A percentile compares a stretch with the other conserved stretches of the same genome.
Conservation (phyloP, 2,113 vertebrate genomes). For the Campylorhamphus procurvoides region DNA sequence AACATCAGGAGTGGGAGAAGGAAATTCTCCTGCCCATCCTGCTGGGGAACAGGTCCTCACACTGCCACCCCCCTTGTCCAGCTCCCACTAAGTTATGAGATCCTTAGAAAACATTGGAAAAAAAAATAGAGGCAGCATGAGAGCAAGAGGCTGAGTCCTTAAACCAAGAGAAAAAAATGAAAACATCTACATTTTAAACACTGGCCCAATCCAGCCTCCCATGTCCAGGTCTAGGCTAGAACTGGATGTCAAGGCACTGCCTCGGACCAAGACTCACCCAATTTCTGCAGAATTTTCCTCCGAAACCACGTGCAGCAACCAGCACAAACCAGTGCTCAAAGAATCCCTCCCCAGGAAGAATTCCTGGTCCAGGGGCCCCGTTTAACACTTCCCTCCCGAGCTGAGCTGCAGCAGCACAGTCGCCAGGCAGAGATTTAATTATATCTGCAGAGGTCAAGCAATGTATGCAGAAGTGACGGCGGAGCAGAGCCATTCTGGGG, state of each 20-base stretch:
- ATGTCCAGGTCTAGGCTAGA: not conserved
- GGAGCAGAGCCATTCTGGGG: not conserved
- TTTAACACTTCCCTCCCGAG: not conserved
- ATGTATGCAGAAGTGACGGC: not conserved
- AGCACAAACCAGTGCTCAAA: not conserved
- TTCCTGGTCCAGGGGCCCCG: not conserved
- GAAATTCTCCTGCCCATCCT: rapidly evolving
- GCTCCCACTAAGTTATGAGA: not conserved
- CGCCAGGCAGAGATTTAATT: slow-evolving; percentile 34
- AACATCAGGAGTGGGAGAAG: not conserved
- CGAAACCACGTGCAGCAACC: not conserved
- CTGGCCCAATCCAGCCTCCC: not conserved
- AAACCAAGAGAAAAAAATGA: not conserved
- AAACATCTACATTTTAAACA: not conserved
- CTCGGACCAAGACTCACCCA: not conserved
- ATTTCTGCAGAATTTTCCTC: not conserved
- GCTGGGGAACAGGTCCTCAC: not conserved
- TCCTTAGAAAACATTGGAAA: not conserved
- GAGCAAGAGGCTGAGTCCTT: not conserved
- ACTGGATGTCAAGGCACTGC: not conserved
- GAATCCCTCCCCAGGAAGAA: not conserved
- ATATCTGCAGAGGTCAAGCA: slow-evolving; percentile 39
- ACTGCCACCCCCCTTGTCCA: not conserved
- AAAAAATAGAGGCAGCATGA: not conserved
- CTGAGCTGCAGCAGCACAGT: not conserved